Evolutionary conservation across 1,140 invertebrate species (phyloP).

Genomic region (Ostrea denselamellosa): DNA sequence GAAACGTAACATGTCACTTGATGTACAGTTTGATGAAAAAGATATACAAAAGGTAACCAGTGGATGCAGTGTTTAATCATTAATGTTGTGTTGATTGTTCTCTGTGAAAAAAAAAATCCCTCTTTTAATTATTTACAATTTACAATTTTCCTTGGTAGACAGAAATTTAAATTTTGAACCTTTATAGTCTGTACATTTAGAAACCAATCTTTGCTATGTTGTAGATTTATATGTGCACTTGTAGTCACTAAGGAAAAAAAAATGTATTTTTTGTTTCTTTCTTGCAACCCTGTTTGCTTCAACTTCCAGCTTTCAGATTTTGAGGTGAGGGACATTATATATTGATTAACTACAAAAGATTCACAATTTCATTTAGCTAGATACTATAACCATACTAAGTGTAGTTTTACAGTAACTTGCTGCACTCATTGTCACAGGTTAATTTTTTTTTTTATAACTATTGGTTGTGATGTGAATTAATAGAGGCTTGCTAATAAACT

Average conservation of each 20-base stretch:
- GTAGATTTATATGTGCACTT: no score
- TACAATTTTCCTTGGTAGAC: background rate
- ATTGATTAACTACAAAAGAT: background rate
- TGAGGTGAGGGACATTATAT: background rate
- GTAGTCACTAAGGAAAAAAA: background rate
- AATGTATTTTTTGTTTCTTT: background rate
- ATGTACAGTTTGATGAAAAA: slow-evolving; percentile 85
- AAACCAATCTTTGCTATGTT: no score
- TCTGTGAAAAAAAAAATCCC: background rate
- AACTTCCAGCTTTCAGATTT: slow-evolving; percentile 24
- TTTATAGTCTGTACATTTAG: no score
- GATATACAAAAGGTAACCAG: slow-evolving; percentile 84
- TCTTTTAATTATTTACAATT: background rate
- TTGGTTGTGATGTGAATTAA: background rate
- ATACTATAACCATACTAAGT: no score
- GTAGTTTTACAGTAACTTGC: no score
- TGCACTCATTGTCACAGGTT: no score
- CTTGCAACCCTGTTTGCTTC: background rate
- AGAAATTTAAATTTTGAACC: no score
- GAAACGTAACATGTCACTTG: slow-evolving; percentile 82
- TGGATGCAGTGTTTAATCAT: background rate
- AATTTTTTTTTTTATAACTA: no score
- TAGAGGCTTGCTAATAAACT: no score
- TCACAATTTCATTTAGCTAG: background rate
- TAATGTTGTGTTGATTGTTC: background rate